phyloP scores from a whole-genome alignment of 2,113 vertebrate genomes.

The Colossoma macropomum region DNA sequence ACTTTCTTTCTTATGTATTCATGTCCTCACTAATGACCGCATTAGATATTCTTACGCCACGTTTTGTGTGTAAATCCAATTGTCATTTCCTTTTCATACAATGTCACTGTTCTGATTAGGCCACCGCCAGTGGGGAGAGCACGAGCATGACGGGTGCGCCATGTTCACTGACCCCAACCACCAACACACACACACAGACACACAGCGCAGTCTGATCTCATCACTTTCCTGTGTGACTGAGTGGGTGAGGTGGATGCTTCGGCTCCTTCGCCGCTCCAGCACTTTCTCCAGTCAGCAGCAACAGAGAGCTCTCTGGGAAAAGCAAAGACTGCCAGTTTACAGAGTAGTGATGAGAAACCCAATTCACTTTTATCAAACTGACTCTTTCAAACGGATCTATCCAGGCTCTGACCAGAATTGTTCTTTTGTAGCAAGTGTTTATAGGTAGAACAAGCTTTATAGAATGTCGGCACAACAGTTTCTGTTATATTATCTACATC shows the following conservation, averaged over 20 bases:
- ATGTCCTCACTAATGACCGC: conserved; percentile 65
- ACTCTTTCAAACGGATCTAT: background rate
- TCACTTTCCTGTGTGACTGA: conserved; percentile 41
- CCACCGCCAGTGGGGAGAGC: conserved; percentile 66
- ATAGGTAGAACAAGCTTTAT: background rate
- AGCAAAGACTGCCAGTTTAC: background rate
- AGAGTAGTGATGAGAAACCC: conserved; percentile 2
- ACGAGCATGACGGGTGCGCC: conserved; percentile 56
- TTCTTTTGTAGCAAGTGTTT: background rate
- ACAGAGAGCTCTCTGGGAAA: background rate
- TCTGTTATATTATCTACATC: background rate
- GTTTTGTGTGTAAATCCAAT: conserved; percentile 73
- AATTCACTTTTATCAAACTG: background rate
- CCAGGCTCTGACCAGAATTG: background rate
- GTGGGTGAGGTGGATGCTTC: conserved; percentile 3
- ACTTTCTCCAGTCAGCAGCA: background rate
- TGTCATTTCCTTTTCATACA: conserved; percentile 73
- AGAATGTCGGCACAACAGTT: background rate
- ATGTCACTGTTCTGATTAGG: conserved; percentile 76
- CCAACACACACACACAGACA: conserved; percentile 68
- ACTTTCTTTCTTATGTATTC: conserved; percentile 61
- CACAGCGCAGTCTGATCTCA: conserved; percentile 47
- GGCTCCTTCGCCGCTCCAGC: background rate
- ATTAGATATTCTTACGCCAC: conserved; percentile 66
- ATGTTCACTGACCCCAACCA: conserved; percentile 76